Conservation (phyloP, 2,888 invertebrate genomes). For the Ephialtes manifestator region DNA sequence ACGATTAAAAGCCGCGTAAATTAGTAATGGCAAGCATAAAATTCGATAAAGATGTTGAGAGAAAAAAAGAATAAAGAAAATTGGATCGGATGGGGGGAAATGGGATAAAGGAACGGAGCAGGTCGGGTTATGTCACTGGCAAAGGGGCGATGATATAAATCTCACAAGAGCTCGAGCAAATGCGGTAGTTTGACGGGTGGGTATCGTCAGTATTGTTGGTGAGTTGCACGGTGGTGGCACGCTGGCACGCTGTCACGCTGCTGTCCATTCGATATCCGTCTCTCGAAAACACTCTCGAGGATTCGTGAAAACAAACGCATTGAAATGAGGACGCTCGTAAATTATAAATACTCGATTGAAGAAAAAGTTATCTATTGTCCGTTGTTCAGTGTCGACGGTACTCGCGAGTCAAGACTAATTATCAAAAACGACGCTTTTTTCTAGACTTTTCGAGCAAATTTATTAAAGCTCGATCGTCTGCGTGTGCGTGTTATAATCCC, state of each 20-base stretch:
- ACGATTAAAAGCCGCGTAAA: neutral
- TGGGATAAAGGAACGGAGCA: constrained; percentile 34
- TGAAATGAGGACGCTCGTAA: constrained; percentile 39
- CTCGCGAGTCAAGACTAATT: neutral
- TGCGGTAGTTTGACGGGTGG: constrained; percentile 41
- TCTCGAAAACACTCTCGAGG: neutral
- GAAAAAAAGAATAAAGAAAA: constrained; percentile 14
- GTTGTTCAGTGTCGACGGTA: neutral
- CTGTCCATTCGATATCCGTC: too few species aligned
- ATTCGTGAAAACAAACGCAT: neutral
- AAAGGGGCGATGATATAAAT: constrained; percentile 49
- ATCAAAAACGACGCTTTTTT: neutral
- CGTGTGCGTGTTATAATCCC: too few species aligned
- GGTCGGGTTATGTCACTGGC: constrained; percentile 34
- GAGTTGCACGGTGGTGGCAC: too few species aligned
- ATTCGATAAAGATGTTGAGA: neutral
- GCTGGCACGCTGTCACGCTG: too few species aligned
- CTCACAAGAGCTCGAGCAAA: constrained; percentile 20
- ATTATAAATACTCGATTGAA: neutral
- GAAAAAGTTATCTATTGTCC: constrained; percentile 1
- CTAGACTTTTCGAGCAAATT: neutral
- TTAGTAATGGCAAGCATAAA: neutral
- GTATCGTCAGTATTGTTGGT: constrained; percentile 46
- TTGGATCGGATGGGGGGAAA: constrained; percentile 3
- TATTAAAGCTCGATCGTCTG: too few species aligned